phyloP scores from a whole-genome alignment of 2,113 vertebrate species.

The Stigmatopora argus region DNA sequence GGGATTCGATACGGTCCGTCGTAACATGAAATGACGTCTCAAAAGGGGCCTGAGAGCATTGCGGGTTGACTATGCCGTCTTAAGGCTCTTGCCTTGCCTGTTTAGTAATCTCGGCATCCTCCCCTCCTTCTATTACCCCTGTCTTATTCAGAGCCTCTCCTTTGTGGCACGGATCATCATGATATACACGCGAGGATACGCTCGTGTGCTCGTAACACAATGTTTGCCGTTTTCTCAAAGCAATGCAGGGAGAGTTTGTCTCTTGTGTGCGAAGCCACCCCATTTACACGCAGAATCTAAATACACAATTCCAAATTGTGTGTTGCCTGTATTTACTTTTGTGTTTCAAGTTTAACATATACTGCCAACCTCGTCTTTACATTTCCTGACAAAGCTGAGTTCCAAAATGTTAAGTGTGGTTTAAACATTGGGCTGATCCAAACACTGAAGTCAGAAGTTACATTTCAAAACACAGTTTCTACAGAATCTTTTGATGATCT shows the following conservation, averaged over 20 bases:
- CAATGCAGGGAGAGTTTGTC: neutral
- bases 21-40: conserved; percentile 33
- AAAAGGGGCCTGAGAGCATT: conserved; percentile 27
- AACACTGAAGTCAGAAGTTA: neutral
- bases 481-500: no score
- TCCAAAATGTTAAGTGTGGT: neutral
- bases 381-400: neutral
- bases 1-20: conserved; percentile 34
- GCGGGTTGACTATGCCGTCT: conserved; percentile 24
- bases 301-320: neutral
- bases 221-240: conserved; percentile 26
- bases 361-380: neutral
- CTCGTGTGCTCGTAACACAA: conserved; percentile 7
- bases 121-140: conserved; percentile 40
- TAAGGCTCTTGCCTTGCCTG: conserved; percentile 32
- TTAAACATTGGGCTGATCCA: neutral
- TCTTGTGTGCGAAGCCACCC: neutral
- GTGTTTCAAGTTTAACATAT: neutral
- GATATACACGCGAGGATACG: conserved; percentile 41
- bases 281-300: neutral
- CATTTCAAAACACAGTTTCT: no score
- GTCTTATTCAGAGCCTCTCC: conserved; percentile 41
- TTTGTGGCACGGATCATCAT: conserved; percentile 48
- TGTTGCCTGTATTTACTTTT: neutral
- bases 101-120: conserved; percentile 46